Evolutionary conservation across 2,113 vertebrate genomes (phyloP).

Genomic region (Megaleporinus macrocephalus): DNA sequence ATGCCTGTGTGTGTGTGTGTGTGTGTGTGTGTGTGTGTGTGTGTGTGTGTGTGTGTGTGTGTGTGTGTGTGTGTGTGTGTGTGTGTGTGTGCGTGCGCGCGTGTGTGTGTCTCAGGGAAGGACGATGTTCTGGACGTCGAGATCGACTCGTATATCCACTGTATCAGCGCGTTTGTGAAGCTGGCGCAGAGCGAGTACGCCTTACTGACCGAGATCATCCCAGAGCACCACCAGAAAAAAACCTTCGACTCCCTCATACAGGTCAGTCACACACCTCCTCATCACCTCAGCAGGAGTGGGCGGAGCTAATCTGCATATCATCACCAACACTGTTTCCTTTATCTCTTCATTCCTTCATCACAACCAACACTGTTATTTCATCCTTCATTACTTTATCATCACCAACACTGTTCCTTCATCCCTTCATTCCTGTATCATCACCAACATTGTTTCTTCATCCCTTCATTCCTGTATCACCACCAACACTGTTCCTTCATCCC

Average conservation of each 20-base stretch:
- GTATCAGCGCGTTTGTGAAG: constrained; percentile 94
- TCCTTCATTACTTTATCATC: too few relatives aligned
- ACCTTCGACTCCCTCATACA: constrained; percentile 98
- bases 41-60: constrained; percentile 16
- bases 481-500: too few relatives aligned
- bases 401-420: too few relatives aligned
- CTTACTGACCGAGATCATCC: constrained; percentile 89
- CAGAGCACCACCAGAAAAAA: constrained; percentile 98
- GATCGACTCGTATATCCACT: constrained; percentile 96
- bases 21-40: constrained; percentile 6
- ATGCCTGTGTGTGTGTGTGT: not conserved
- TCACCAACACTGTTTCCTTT: too few relatives aligned
- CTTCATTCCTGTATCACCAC: too few relatives aligned
- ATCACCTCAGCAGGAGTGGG: too few relatives aligned
- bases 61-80: not conserved
- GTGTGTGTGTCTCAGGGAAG: constrained; percentile 80
- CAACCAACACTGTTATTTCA: too few relatives aligned
- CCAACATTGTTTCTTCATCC: too few relatives aligned
- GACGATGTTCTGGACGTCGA: constrained; percentile 94
- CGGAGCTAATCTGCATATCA: not conserved
- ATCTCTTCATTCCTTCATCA: too few relatives aligned
- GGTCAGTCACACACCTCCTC: constrained; percentile 70
- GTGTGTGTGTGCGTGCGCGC: not conserved
- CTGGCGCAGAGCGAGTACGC: constrained; percentile 95
- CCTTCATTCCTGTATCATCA: too few relatives aligned